Percentiles rank a stretch among this genome's conserved stretches.
Conservation (phyloP, 2,797 vertebrate species). For the Cossypha heuglini region DNA sequence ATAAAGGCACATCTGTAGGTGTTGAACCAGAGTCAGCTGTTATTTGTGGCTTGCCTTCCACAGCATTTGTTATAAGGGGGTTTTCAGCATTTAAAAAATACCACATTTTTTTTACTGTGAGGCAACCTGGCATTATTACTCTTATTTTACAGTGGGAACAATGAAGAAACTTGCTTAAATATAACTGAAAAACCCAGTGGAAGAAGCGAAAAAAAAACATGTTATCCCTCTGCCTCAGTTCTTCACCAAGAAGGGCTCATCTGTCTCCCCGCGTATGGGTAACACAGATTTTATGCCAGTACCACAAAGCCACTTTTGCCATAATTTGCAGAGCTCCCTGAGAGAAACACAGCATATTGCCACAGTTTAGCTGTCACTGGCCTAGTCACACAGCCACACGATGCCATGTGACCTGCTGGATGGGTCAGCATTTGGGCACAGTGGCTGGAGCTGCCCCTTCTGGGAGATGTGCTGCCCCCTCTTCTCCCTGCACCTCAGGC, state of each 20-base stretch:
- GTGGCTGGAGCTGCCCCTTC: neutral
- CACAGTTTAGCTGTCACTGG: neutral
- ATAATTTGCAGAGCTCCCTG: neutral
- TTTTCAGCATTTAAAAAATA: neutral
- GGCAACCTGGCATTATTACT: neutral
- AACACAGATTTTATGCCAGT: neutral
- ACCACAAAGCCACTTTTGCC: accelerated
- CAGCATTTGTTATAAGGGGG: neutral
- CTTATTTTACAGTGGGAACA: neutral
- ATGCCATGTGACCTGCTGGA: accelerated
- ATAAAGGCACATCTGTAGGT: neutral
- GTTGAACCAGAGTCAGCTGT: neutral
- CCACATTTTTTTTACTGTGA: neutral
- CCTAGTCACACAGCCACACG: neutral
- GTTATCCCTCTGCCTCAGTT: neutral
- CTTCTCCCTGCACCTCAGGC: neutral
- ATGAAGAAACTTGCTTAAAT: neutral
- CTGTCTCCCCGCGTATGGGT: neutral
- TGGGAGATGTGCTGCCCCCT: accelerated
- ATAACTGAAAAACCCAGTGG: neutral
- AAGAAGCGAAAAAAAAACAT: neutral
- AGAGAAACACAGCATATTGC: neutral
- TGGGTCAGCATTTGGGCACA: neutral
- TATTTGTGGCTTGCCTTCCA: neutral
- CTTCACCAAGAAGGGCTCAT: neutral